phyloP scores from a whole-genome alignment of 2,113 vertebrate species.

The Gadus chalcogrammus region DNA sequence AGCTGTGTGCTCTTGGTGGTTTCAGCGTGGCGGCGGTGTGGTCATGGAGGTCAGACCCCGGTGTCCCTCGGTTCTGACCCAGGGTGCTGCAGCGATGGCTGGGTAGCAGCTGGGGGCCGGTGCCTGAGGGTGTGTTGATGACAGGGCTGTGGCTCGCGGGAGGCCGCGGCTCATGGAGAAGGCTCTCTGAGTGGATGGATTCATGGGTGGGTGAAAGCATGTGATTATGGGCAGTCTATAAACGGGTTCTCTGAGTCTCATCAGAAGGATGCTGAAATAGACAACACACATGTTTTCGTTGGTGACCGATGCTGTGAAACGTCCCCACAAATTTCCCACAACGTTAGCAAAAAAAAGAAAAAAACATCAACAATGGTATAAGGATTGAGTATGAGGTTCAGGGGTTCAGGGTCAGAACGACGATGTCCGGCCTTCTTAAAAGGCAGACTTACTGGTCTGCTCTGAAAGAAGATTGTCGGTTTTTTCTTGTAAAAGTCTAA shows the following conservation, averaged over 20 bases:
- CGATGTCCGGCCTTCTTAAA: not conserved
- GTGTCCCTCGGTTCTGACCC: not conserved
- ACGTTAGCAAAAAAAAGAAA: slow-evolving; percentile 42
- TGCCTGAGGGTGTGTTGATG: slow-evolving; percentile 63
- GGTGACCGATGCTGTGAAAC: not conserved
- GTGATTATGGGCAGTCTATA: slow-evolving; percentile 56
- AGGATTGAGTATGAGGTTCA: no score
- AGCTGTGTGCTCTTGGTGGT: slow-evolving; percentile 63
- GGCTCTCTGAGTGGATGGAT: no score
- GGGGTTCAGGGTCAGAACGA: no score
- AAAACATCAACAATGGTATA: no score
- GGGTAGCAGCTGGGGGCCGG: slow-evolving; percentile 1
- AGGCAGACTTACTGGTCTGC: not conserved
- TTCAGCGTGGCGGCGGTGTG: slow-evolving; percentile 49
- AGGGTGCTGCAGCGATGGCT: no score
- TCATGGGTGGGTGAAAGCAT: slow-evolving; percentile 31
- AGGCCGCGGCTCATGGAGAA: slow-evolving; percentile 26
- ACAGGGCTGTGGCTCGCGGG: slow-evolving; percentile 50
- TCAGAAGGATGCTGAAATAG: slow-evolving; percentile 38
- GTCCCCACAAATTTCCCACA: no score
- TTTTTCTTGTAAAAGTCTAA: slow-evolving; percentile 10
- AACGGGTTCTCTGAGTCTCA: slow-evolving; percentile 48
- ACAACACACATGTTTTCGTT: slow-evolving; percentile 38
- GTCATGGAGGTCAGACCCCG: slow-evolving; percentile 52
- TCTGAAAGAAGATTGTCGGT: not conserved